Conservation (phyloP, 2,888 invertebrate genomes). For the Eretmocerus hayati region DNA sequence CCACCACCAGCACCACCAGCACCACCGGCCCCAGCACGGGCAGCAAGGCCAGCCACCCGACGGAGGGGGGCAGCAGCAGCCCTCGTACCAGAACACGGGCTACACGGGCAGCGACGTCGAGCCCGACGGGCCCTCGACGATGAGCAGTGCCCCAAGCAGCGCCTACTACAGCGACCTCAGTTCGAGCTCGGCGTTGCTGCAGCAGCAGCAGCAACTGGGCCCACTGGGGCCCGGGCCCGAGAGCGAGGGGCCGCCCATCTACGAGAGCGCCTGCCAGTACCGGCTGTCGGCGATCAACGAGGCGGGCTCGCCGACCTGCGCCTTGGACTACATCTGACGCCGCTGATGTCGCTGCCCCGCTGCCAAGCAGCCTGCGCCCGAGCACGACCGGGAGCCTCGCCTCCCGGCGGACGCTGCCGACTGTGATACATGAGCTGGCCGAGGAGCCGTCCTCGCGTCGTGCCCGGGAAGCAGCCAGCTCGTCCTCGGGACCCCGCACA, state of each 20-base stretch:
- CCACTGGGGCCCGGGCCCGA: constrained; percentile 1
- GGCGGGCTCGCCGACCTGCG: constrained; percentile 33
- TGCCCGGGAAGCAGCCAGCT: too few species aligned
- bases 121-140: constrained; percentile 53
- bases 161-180: constrained; percentile 66
- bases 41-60: constrained; percentile 4
- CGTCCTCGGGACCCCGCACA: too few species aligned
- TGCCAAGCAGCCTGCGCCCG: too few species aligned
- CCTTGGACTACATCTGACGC: constrained; percentile 42
- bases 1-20: constrained; percentile 27
- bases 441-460: too few species aligned
- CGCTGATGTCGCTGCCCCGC: not conserved
- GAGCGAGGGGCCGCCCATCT: constrained; percentile 19
- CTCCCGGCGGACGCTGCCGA: too few species aligned
- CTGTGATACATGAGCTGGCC: too few species aligned
- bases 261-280: constrained; percentile 30
- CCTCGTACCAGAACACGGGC: constrained; percentile 66
- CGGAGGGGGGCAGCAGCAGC: constrained; percentile 32
- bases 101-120: constrained; percentile 53
- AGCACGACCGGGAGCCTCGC: too few species aligned
- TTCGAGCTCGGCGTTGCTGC: constrained; percentile 42
- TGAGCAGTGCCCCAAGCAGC: constrained; percentile 59
- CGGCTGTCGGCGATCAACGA: constrained; percentile 44
- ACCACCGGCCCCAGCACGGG: not conserved
- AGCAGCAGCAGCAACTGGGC: constrained; percentile 13